These are phyloP conservation scores for Trimorus sp. DNA, from an alignment of 2,888 invertebrate genomes.

Conservation along the genomic window DNA sequence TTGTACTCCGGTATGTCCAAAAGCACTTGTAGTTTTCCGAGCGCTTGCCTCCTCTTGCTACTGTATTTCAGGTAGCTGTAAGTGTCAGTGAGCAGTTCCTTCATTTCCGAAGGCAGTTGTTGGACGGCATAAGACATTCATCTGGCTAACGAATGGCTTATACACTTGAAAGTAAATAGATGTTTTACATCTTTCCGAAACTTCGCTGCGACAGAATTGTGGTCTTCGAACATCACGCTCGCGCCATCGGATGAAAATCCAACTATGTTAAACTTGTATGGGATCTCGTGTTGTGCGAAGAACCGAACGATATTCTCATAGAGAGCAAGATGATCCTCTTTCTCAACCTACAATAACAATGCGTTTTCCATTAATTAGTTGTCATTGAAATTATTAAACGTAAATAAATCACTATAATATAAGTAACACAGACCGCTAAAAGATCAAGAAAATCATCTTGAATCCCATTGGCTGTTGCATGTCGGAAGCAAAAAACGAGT, in stretches of 20 bases:
- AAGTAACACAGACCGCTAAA: not conserved
- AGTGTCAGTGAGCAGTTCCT: slow-evolving; percentile 29
- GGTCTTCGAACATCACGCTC: slow-evolving; percentile 74
- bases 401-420: not conserved
- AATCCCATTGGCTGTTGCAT: no score
- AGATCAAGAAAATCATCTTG: no score
- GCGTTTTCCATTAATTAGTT: no score
- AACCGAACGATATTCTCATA: slow-evolving; percentile 31
- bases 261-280: slow-evolving; percentile 68
- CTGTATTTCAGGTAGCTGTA: slow-evolving; percentile 36
- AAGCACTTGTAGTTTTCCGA: slow-evolving; percentile 31
- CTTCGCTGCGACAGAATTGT: no score
- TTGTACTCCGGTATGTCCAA: slow-evolving; percentile 70
- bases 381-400: no score
- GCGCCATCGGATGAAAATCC: slow-evolving; percentile 78
- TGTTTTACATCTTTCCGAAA: slow-evolving; percentile 62
- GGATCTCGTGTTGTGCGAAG: slow-evolving; percentile 19
- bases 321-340: slow-evolving; percentile 4
- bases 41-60: slow-evolving; percentile 25
- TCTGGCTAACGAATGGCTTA: slow-evolving; percentile 75
- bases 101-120: slow-evolving; percentile 71
- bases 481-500: not conserved
- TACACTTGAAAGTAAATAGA: slow-evolving; percentile 76
- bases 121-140: slow-evolving; percentile 73
- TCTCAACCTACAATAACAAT: not conserved